Percentiles rank a stretch among this genome's conserved stretches.
phyloP scores from a whole-genome alignment of 2,888 invertebrate genomes.

The Allygus modestus region DNA sequence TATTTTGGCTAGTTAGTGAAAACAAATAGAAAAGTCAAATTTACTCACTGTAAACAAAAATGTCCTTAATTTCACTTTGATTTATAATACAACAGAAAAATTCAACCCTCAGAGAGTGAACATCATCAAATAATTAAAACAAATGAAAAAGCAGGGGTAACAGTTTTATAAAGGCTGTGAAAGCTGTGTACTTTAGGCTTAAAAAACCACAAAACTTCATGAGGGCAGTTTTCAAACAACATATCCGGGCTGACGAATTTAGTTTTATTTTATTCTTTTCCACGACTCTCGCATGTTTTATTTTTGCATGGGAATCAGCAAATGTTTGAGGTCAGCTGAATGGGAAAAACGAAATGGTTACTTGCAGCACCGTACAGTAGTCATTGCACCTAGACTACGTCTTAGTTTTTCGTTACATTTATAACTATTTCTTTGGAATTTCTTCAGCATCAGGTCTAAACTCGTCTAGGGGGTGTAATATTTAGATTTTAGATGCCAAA shows the following conservation, averaged over 20 bases:
- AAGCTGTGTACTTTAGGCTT: constrained; percentile 58
- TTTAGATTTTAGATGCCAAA: too few species aligned
- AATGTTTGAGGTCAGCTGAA: constrained; percentile 6
- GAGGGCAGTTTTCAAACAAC: constrained; percentile 52
- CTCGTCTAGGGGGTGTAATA: too few species aligned
- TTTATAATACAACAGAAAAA: not conserved
- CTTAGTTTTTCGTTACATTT: too few species aligned
- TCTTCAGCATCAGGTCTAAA: too few species aligned
- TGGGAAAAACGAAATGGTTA: too few species aligned
- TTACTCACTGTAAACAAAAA: not conserved
- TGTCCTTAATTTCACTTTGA: constrained; percentile 8
- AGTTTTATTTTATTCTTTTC: constrained; percentile 47
- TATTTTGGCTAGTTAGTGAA: not conserved
- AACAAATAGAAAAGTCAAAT: not conserved
- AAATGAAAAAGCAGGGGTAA: constrained; percentile 40
- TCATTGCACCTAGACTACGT: too few species aligned
- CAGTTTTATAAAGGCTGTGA: constrained; percentile 48
- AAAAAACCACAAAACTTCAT: constrained; percentile 53
- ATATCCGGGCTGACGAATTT: constrained; percentile 40
- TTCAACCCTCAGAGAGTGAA: not conserved
- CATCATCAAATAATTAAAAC: constrained; percentile 40
- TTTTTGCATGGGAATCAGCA: constrained; percentile 30
- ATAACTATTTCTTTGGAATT: too few species aligned
- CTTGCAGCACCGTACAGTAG: too few species aligned
- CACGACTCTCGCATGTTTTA: not conserved